phyloP scores from a whole-genome alignment of 2,113 vertebrate genomes.

The Pionites leucogaster region DNA sequence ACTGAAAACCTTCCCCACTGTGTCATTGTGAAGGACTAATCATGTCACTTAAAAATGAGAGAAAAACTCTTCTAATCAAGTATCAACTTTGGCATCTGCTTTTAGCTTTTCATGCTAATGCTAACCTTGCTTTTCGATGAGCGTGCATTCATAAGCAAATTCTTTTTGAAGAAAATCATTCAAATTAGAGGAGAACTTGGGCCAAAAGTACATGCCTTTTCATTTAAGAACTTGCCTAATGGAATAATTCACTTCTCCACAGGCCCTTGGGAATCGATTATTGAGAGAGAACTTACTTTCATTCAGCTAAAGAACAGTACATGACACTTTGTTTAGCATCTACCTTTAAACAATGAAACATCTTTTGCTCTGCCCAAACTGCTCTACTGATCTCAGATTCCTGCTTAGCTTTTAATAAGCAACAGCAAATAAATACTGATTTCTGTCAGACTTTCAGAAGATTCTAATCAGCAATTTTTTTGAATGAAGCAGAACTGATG shows the following conservation, averaged over 20 bases:
- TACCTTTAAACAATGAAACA: background rate
- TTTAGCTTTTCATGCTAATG: background rate
- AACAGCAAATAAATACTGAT: background rate
- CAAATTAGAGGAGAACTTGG: background rate
- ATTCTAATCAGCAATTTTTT: background rate
- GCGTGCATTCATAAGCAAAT: background rate
- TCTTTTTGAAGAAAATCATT: background rate
- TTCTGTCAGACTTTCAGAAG: background rate
- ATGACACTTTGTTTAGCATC: background rate
- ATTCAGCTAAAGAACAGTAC: background rate
- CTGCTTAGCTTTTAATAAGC: background rate
- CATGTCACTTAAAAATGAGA: background rate
- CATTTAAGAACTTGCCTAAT: background rate
- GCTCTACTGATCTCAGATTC: background rate
- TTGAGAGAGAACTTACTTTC: background rate
- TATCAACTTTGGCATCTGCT: conserved; percentile 1
- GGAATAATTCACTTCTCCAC: background rate
- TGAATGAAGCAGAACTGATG: background rate
- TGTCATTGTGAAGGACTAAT: conserved; percentile 5
- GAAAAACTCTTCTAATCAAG: conserved; percentile 22
- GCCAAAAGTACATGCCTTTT: background rate
- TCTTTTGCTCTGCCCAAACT: background rate
- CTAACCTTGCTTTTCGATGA: background rate
- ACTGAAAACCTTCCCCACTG: background rate
- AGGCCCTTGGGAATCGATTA: background rate